Conservation (phyloP, 2,888 invertebrate genomes). For the Polyommatus iphigenia region DNA sequence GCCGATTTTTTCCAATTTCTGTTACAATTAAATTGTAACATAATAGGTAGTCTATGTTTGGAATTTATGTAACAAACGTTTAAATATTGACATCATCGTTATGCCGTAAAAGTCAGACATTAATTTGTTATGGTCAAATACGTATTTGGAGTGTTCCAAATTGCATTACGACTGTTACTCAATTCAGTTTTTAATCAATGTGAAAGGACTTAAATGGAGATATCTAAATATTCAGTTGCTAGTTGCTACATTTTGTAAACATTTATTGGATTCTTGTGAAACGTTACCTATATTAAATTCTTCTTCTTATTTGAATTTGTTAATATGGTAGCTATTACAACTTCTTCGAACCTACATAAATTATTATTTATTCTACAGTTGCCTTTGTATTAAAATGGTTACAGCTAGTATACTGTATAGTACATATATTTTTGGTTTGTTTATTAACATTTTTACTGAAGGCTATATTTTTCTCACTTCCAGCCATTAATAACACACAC, state of each 20-base stretch:
- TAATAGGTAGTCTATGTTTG: background rate
- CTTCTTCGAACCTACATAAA: too few relatives aligned
- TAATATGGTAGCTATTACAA: too few relatives aligned
- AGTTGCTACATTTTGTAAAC: background rate
- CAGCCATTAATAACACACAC: too few relatives aligned
- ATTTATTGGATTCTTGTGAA: background rate
- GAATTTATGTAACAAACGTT: slow-evolving; percentile 7
- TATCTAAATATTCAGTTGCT: background rate
- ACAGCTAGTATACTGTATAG: too few relatives aligned
- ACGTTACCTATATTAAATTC: too few relatives aligned
- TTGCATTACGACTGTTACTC: slow-evolving; percentile 18
- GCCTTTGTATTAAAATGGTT: too few relatives aligned
- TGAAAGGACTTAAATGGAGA: background rate
- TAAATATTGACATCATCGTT: slow-evolving; percentile 5
- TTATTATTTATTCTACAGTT: too few relatives aligned
- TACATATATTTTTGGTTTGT: too few relatives aligned
- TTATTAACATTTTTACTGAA: too few relatives aligned
- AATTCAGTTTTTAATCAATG: slow-evolving; percentile 19
- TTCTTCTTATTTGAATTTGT: too few relatives aligned
- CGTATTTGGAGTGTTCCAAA: slow-evolving; percentile 9
- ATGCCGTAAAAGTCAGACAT: background rate
- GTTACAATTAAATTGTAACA: background rate
- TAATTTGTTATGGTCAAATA: slow-evolving; percentile 11
- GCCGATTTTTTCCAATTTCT: background rate
- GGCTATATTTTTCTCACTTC: too few relatives aligned